Evolutionary conservation across 2,888 invertebrate species (phyloP).

Genomic region (Hipparchia semele): DNA sequence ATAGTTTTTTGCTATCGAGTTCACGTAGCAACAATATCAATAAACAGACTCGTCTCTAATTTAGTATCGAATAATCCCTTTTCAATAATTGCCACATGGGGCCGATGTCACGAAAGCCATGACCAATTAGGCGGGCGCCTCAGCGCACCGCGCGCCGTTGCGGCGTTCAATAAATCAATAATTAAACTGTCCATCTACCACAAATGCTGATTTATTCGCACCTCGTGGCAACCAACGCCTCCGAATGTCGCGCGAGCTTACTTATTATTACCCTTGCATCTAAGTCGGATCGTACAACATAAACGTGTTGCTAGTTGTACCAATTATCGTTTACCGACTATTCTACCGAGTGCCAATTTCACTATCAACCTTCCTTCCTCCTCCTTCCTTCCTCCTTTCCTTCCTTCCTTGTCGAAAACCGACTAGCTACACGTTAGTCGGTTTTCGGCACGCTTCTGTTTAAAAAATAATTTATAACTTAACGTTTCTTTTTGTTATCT

Average conservation of each 20-base stretch:
- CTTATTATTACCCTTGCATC: conserved; percentile 53
- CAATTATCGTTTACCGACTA: conserved; percentile 17
- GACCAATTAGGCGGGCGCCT: conserved; percentile 78
- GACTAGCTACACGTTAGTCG: too few relatives aligned
- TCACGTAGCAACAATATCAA: conserved; percentile 33
- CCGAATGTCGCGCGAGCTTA: conserved; percentile 56
- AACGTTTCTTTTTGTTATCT: too few relatives aligned
- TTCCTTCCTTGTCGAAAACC: too few relatives aligned
- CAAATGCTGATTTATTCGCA: conserved; percentile 80
- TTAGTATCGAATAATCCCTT: conserved; percentile 74
- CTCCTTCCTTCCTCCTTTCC: too few relatives aligned
- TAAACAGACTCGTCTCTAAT: conserved; percentile 61
- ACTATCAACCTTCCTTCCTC: too few relatives aligned
- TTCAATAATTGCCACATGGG: conserved; percentile 68
- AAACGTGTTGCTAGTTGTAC: conserved; percentile 27
- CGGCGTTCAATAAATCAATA: conserved; percentile 77
- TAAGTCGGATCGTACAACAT: background rate
- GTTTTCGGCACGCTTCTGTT: too few relatives aligned
- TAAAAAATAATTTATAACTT: too few relatives aligned
- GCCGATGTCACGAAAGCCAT: conserved; percentile 75
- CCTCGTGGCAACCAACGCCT: conserved; percentile 67
- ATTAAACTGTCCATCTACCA: conserved; percentile 79
- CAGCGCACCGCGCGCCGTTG: conserved; percentile 37
- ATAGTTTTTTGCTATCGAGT: background rate
- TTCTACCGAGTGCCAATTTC: too few relatives aligned